Evolutionary conservation across 1,140 invertebrate genomes (phyloP).

Genomic region (Tetraneura akinire): DNA sequence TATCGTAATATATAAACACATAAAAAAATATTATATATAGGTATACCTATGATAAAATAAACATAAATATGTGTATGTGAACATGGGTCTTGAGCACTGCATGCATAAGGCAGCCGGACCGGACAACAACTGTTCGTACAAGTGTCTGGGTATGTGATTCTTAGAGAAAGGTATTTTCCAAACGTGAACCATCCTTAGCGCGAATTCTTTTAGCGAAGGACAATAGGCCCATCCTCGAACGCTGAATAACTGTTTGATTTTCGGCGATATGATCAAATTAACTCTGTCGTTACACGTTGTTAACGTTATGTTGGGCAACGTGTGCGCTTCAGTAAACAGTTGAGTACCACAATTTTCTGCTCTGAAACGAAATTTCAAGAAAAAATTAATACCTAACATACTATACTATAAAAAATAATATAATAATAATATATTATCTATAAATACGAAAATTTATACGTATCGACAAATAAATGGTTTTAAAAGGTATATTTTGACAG

Average conservation of each 20-base stretch:
- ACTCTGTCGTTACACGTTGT: not conserved
- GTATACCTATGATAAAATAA: conserved; percentile 15
- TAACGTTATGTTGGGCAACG: not conserved
- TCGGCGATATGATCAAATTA: conserved; percentile 12
- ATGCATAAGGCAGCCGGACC: conserved; percentile 35
- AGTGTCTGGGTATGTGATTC: not conserved
- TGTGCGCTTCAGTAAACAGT: not conserved
- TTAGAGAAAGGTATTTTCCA: conserved; percentile 30
- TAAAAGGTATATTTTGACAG: too few relatives aligned
- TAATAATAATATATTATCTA: too few relatives aligned
- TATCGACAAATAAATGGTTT: too few relatives aligned
- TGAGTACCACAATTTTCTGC: conserved; percentile 11
- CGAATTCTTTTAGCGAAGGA: conserved; percentile 28
- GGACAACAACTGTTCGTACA: conserved; percentile 1
- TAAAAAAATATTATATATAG: too few relatives aligned
- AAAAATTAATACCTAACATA: not conserved
- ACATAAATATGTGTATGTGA: conserved; percentile 32
- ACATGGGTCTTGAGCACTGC: conserved; percentile 26
- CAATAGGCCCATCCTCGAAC: not conserved
- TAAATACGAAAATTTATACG: too few relatives aligned
- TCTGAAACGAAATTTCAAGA: not conserved
- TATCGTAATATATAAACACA: too few relatives aligned
- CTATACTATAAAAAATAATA: not conserved
- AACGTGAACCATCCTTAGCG: not conserved
- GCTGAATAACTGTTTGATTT: conserved; percentile 37